Conservation (phyloP, 2,797 vertebrate species). For the Orientallactaga sibirica region DNA sequence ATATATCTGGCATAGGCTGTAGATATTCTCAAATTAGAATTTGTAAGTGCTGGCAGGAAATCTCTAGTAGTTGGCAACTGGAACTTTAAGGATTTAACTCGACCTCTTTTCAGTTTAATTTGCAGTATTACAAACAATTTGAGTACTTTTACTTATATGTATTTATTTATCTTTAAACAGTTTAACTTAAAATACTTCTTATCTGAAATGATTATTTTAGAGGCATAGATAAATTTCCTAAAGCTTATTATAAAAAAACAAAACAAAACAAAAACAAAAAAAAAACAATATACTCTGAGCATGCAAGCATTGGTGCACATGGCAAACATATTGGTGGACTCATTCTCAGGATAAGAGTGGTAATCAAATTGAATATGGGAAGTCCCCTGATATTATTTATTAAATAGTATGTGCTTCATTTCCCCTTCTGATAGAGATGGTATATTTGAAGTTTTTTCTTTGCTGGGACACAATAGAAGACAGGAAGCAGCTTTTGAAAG, state of each 20-base stretch:
- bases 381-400: neutral
- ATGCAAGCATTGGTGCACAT: neutral
- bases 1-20: neutral
- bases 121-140: slow-evolving; percentile 31
- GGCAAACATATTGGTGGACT: neutral
- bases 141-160: neutral
- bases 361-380: slow-evolving; percentile 22
- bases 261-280: no score
- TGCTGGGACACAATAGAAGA: no score
- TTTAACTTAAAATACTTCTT: neutral
- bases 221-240: neutral
- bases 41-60: slow-evolving; percentile 46
- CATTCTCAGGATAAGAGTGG: neutral
- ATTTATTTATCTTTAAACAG: slow-evolving; percentile 33
- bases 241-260: neutral
- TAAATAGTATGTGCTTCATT: neutral
- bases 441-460: no score
- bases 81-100: neutral
- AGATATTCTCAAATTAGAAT: slow-evolving; percentile 33
- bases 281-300: neutral
- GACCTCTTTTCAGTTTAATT: slow-evolving; percentile 52
- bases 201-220: neutral
- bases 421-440: neutral
- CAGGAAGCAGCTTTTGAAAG: no score
- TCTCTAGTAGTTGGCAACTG: slow-evolving; percentile 6